Evolutionary conservation across 2,113 vertebrate genomes (phyloP), one percentile per base, ranked within the genome.

Genomic region (Spea bombifrons): DNA sequence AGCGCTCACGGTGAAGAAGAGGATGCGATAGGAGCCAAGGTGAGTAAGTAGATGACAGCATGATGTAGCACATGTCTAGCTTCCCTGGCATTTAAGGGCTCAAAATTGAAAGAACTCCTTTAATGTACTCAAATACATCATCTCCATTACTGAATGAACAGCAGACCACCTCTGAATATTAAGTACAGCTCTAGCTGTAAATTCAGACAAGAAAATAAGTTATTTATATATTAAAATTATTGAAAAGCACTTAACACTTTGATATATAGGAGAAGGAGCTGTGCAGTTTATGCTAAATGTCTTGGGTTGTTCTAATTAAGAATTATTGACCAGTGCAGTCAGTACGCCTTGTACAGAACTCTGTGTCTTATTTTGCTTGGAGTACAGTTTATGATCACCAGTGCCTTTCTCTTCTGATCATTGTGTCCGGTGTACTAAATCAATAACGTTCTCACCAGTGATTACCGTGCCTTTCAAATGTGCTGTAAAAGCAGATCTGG

Each of bases 211-310:
- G 64, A 30, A n/a, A 13, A 57, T 76, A 61, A 70, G 59, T 50
- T 49, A 76, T 76, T 64, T 66, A 47, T 13, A 76, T 76, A 69
- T 68, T 59, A 68, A 45, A 48, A 66, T 43, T 69, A 76, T 67
- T 30, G 52, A 48, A 30, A 49, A 13, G 44, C 50, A 76, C 75
- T 76, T 69, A 69, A 50, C 8, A 15, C 66, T 49, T 13, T 76
- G 75, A 76, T 76, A 69, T 76, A 76, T 76, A 66, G 66, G 16
- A 66, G n/a, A 61, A 68, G 69, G 75, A 52, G 59, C 66, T 76
- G 69, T 69, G 7, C 66, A 59, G 66, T 69, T 70, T 43, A 13
- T 76, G 7, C 52, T 69, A 7, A 76, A 48, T 50, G 66, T 43
- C n/a, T 76, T 16, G 9, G 55, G 48, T 66, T 76, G 65, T 43